These are phyloP conservation scores for Alcis repandata DNA, from an alignment of 2,888 invertebrate genomes.

Conservation along the genomic window DNA sequence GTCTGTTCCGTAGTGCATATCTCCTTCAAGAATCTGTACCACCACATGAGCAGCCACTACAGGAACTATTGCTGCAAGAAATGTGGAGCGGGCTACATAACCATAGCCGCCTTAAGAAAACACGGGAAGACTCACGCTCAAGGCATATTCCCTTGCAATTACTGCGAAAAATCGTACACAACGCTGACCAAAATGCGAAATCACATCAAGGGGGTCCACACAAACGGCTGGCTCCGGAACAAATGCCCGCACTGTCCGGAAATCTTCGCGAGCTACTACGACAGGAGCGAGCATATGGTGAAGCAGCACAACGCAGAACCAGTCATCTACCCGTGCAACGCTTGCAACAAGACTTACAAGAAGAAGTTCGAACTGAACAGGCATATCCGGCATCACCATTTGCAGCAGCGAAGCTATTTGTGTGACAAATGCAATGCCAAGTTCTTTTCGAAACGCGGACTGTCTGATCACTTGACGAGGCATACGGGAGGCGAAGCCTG, in stretches of 20 bases:
- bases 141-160: conserved; percentile 84
- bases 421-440: conserved; percentile 80
- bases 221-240: conserved; percentile 79
- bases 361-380: conserved; percentile 79
- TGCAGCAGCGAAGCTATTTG: conserved; percentile 75
- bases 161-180: conserved; percentile 84
- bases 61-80: conserved; percentile 81
- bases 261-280: conserved; percentile 80
- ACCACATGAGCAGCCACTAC: conserved; percentile 82
- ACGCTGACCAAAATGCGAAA: conserved; percentile 79
- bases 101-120: conserved; percentile 79
- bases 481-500: conserved; percentile 71
- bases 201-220: conserved; percentile 80
- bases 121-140: conserved; percentile 81
- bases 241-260: conserved; percentile 81
- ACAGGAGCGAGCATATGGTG: conserved; percentile 76
- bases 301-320: conserved; percentile 74
- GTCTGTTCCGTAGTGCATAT: conserved; percentile 77
- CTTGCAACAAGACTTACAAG: conserved; percentile 79
- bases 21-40: conserved; percentile 80
- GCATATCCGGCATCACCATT: conserved; percentile 79
- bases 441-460: conserved; percentile 78
- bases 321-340: conserved; percentile 75
- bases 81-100: conserved; percentile 79
- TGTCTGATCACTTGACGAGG: conserved; percentile 71